A percentile compares a stretch with the other conserved stretches of the same genome.
These are phyloP conservation scores for Nomada fabriciana DNA, from an alignment of 2,888 invertebrate genomes.

Conservation along the genomic window DNA sequence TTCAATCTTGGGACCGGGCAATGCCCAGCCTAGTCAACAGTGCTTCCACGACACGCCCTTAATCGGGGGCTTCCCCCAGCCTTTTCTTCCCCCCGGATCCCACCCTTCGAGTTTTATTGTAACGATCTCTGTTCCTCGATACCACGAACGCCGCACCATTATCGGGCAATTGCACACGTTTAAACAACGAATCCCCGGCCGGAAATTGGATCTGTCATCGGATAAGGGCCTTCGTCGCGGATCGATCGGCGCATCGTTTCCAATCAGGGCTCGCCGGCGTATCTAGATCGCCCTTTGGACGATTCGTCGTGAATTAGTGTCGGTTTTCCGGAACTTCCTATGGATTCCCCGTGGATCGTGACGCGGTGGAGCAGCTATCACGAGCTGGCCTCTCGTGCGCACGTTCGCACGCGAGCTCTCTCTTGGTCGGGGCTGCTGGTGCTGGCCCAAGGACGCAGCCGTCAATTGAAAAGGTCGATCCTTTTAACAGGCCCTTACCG, in stretches of 20 bases:
- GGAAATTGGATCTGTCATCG: slow-evolving; percentile 16
- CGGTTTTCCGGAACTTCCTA: too few relatives aligned
- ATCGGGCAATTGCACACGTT: not conserved
- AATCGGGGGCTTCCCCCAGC: slow-evolving; percentile 26
- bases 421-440: slow-evolving; percentile 62
- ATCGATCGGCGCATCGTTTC: slow-evolving; percentile 18
- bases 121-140: slow-evolving; percentile 2
- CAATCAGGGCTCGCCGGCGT: too few relatives aligned
- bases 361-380: not conserved
- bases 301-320: too few relatives aligned
- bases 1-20: not conserved
- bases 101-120: not conserved
- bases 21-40: slow-evolving; percentile 3
- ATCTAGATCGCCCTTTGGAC: too few relatives aligned
- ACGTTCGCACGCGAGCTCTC: slow-evolving; percentile 39
- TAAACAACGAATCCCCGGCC: not conserved
- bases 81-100: slow-evolving; percentile 8
- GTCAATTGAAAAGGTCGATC: slow-evolving; percentile 83
- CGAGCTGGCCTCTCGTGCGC: slow-evolving; percentile 5
- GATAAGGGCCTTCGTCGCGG: not conserved
- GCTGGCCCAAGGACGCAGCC: slow-evolving; percentile 76
- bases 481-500: slow-evolving; percentile 81
- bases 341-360: too few relatives aligned
- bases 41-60: slow-evolving; percentile 56
- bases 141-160: slow-evolving; percentile 6